Base-by-base conservation (phyloP, 1,140 invertebrate species). In the Ylistrum balloti region DNA sequence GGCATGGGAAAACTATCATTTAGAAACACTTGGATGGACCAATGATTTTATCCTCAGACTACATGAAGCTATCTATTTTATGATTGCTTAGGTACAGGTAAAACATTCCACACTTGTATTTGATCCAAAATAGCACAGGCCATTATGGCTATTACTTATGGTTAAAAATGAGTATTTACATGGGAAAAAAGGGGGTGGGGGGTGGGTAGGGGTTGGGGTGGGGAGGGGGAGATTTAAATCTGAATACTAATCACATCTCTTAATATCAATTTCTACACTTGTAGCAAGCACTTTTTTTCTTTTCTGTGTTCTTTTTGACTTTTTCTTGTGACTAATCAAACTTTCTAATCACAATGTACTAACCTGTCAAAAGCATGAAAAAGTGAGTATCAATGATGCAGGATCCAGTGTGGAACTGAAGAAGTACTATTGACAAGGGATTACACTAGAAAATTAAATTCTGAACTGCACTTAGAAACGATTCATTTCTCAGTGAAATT, bases 401-500 rank as follows among this genome's bases (percentile, higher is more conserved):
- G 22, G 9, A 74, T 28, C 22, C 9, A n/a, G 56, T 11, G 28
- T 7, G 17, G 56, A 56, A 56, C 45, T 11, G 9, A 22, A 56
- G 20, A 20, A 28, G 22, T 74, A 74, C 56, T 28, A 74, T 74
- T 28, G 17, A 74, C 56, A 28, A 17, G 56, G 56, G 56, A 74
- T 74, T 28, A 74, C 17, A 28, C 22, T 1, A 7, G 56, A 74
- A 74, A 74, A 28, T 74, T n/a, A 74, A 74, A 74, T 74, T 74
- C 56, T 74, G 56, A 74, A 74, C 22, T 74, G 56, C n/a, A 28
- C 56, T n/a, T 74, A 9, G 22, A 28, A 74, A 28, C 56, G 56
- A 74, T 74, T 74, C 56, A 74, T 74, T 74, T n/a, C 22, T 74
- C 22, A 5, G 35, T 38, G 56, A 74, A 74, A 74, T 74, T 74